Percentiles rank a stretch among this genome's conserved stretches.
phyloP scores from a whole-genome alignment of 2,888 invertebrate genomes.

The Lasius platythorax region DNA sequence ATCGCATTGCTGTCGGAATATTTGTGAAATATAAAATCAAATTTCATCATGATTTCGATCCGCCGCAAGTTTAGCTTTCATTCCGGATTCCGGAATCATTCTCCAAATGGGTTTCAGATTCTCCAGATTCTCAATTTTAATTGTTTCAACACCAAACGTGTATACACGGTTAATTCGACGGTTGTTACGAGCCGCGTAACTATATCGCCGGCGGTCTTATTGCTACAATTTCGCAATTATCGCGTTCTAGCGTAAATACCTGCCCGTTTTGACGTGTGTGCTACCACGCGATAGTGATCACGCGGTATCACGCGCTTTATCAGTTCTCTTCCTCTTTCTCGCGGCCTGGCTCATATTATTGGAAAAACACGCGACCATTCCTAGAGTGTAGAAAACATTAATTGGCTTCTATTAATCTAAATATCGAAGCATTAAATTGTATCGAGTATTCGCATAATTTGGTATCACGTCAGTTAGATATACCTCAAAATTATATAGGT shows the following conservation, averaged over 20 bases:
- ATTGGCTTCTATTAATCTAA: neutral
- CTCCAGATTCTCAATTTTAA: constrained; percentile 24
- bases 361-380: constrained; percentile 3
- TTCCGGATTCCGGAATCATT: neutral
- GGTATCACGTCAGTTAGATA: neutral
- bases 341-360: constrained; percentile 19
- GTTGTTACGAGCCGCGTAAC: constrained; percentile 34
- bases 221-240: constrained; percentile 41
- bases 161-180: constrained; percentile 32
- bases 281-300: constrained; percentile 47
- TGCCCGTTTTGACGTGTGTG: constrained; percentile 47
- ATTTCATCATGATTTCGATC: neutral
- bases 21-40: neutral
- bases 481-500: neutral
- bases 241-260: constrained; percentile 34
- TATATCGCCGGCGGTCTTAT: constrained; percentile 25
- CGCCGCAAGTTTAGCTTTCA: constrained; percentile 7
- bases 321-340: constrained; percentile 10
- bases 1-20: neutral
- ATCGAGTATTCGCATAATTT: neutral
- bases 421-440: neutral
- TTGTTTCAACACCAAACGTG: constrained; percentile 47
- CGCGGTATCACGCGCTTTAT: constrained; percentile 37
- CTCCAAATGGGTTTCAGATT: neutral
- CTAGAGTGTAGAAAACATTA: neutral